A percentile compares a stretch with the other conserved stretches of the same genome.
Conservation (phyloP, 1,140 invertebrate genomes). For the Leucophenga varia region DNA sequence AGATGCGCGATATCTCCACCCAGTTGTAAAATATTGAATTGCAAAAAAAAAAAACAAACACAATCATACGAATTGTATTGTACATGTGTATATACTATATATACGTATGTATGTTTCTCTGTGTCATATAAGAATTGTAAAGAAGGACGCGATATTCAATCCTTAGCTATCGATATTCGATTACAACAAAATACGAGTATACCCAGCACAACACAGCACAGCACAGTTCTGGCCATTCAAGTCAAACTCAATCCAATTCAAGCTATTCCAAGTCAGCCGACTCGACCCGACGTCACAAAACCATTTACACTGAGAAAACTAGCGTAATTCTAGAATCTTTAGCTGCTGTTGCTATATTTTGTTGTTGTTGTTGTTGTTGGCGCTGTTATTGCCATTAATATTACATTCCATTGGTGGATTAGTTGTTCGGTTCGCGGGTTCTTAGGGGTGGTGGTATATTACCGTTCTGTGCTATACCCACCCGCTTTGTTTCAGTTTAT, state of each 20-base stretch:
- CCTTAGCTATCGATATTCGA: conserved; percentile 53
- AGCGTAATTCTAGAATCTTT: conserved; percentile 51
- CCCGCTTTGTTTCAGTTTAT: conserved; percentile 31
- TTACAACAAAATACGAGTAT: conserved; percentile 50
- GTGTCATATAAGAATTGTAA: conserved; percentile 52
- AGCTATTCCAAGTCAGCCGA: too few relatives aligned
- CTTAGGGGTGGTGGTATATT: too few relatives aligned
- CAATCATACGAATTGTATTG: too few relatives aligned
- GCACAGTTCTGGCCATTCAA: too few relatives aligned
- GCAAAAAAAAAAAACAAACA: conserved; percentile 24
- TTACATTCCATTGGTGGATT: too few relatives aligned
- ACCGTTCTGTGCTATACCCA: too few relatives aligned
- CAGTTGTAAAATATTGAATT: conserved; percentile 39
- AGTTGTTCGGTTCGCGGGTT: conserved; percentile 13
- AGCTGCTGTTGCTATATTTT: conserved; percentile 23
- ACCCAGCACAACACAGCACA: too few relatives aligned
- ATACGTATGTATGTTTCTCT: too few relatives aligned
- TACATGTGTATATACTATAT: too few relatives aligned
- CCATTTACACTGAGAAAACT: conserved; percentile 36
- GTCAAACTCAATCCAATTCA: too few relatives aligned
- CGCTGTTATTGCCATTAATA: too few relatives aligned
- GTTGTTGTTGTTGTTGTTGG: conserved; percentile 24
- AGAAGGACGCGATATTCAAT: conserved; percentile 53
- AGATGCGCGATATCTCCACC: too few relatives aligned
- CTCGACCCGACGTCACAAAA: conserved; percentile 6